Evolutionary conservation across 2,797 vertebrate genomes (phyloP), one percentile per base, ranked within the genome.

Genomic region (Pogonophryne albipinna): DNA sequence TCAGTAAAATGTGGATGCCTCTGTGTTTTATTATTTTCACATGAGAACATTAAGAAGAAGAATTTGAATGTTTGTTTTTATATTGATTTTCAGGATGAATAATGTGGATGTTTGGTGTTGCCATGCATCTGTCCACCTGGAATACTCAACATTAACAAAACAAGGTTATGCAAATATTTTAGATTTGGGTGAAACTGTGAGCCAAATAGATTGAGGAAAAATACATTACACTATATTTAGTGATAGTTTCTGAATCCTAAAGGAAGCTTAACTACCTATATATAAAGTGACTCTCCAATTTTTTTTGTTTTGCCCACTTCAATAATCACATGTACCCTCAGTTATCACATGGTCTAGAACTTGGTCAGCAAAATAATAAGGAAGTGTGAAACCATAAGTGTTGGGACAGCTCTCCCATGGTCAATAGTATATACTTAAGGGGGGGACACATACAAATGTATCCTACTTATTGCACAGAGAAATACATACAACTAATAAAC

Each of bases 291-390:
- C 51, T 47, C 51, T 56, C 4, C 38, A 47, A n/a, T 55, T 23
- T 2, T 23, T 23, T 23, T 23, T 50, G 16, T 27, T 70, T 14
- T 46, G 3, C 45, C 46, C 53, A 38, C 59, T 49, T 59, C 10
- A 57, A 34, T 52, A 19, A 59, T 81, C 69, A 79, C 57, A 42
- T 64, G 23, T 7, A 34, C 55, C 46, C 8, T 16, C 10, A 57
- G 9, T 34, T 16, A 42, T 74, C 67, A 78, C 62, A 34, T 63
- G 63, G 6, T 57, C 15, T 10, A 62, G 46, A 42, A 38, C 59
- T 34, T 59, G 27, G 55, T 76, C 71, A 74, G 57, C 68, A 74
- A 52, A 63, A 71, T 2, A 53, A 71, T n/a, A 27, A 66, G 27
- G 27, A 27, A 27, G 27, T 27, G 27, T 27, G 27, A 27, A 27